phyloP scores from a whole-genome alignment of 1,140 invertebrate genomes.

The Phthorimaea operculella region DNA sequence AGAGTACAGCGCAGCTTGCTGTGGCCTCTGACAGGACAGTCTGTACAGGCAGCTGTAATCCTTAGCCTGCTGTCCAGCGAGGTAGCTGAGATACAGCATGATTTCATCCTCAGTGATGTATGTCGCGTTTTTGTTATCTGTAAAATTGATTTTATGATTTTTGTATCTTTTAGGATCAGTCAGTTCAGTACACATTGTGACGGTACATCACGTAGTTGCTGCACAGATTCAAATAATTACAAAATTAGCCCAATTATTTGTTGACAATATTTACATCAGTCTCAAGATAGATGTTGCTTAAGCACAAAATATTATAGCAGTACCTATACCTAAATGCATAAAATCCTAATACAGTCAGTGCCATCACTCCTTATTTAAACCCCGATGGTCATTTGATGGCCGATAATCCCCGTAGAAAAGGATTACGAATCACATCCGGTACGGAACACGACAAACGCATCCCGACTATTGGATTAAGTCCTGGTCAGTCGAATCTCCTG shows the following conservation, averaged over 20 bases:
- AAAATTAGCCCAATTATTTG: too few species aligned
- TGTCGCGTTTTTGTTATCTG: slow-evolving; percentile 60
- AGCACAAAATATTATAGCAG: too few species aligned
- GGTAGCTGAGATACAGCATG: slow-evolving; percentile 74
- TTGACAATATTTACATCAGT: too few species aligned
- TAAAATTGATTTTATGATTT: slow-evolving; percentile 1
- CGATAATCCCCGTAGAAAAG: slow-evolving; percentile 48
- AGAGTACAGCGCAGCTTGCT: slow-evolving; percentile 77
- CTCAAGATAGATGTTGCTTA: too few species aligned
- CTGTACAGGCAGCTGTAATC: slow-evolving; percentile 80
- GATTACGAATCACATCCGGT: slow-evolving; percentile 29
- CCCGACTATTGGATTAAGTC: slow-evolving; percentile 43
- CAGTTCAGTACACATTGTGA: too few species aligned
- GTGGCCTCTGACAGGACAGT: slow-evolving; percentile 79
- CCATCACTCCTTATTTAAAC: slow-evolving; percentile 5
- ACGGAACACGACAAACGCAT: slow-evolving; percentile 49
- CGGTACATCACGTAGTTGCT: too few species aligned
- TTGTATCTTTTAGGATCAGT: too few species aligned
- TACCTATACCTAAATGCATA: too few species aligned
- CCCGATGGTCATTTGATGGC: slow-evolving; percentile 33
- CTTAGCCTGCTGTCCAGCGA: slow-evolving; percentile 73
- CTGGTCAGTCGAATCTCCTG: not conserved
- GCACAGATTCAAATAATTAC: too few species aligned
- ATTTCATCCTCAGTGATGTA: slow-evolving; percentile 75
- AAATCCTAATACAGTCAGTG: not conserved